phyloP scores from a whole-genome alignment of 2,113 vertebrate genomes.

The Gymnorhina tibicen region DNA sequence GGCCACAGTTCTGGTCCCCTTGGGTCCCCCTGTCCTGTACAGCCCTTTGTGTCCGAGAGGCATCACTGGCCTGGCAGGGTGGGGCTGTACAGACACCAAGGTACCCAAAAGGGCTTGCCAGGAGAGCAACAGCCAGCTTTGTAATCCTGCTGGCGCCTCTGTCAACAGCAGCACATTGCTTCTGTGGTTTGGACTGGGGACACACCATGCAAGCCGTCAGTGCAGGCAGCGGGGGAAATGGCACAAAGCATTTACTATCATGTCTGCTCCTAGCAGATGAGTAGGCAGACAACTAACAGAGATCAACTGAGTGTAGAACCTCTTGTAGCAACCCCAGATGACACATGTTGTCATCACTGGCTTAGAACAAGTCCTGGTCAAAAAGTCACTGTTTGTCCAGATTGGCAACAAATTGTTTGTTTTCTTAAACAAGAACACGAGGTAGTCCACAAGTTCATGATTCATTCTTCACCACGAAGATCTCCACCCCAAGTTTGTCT shows the following conservation, averaged over 20 bases:
- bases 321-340: neutral
- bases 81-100: neutral
- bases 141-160: neutral
- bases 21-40: neutral
- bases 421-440: neutral
- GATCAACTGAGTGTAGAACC: neutral
- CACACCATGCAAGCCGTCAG: neutral
- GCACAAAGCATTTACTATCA: neutral
- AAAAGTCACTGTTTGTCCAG: neutral
- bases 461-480: neutral
- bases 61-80: fast-evolving
- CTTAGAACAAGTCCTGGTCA: neutral
- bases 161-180: neutral
- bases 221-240: fast-evolving
- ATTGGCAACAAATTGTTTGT: neutral
- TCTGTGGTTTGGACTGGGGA: neutral
- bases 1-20: neutral
- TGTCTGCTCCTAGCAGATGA: neutral
- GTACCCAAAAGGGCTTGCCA: neutral
- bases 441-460: neutral
- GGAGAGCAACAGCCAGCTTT: neutral
- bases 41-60: neutral
- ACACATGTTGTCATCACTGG: neutral
- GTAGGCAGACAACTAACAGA: neutral
- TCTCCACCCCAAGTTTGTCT: neutral